Base-by-base conservation (phyloP, 2,888 invertebrate species). In the Sinodicranocentrus sp. region DNA sequence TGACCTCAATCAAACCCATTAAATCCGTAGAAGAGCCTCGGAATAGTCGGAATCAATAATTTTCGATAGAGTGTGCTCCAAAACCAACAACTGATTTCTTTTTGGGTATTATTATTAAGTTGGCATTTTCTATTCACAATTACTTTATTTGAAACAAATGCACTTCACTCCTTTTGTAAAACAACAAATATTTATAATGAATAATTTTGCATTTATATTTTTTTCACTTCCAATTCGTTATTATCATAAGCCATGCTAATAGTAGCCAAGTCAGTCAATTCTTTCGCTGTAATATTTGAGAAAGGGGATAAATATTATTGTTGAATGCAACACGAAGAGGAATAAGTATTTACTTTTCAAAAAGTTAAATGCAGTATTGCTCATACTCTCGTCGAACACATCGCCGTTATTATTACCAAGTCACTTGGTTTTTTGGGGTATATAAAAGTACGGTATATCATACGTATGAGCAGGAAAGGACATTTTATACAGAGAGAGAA, bases 271-370 rank as follows among this genome's bases (percentile, higher is more conserved):
- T 67, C 67, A 63, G 63, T 76, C 67, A 76, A 63, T 67, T 48
- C 76, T 23, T 54, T 48, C 26, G 52, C 48, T 63, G 5, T 10
- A 44, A 44, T 67, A 67, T 72, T 59, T 43, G 21, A 73, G 13
- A 63, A 59, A 17, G 59, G 10, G 65, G 67, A 76, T 67, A 67
- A 76, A 54, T 67, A 76, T 75, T 76, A 76, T 76, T 76, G 54
- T 76, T 76, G 76, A 28, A 67, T 76, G 39, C 76, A 76, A 67
- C 65, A 76, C 48, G 26, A 57, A 10, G 25, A 28, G 26, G 43
- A 71, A 67, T 65, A 54, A 33, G 57, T 57, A 25, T 25, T 25
- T n/a, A n/a, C n/a, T n/a, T 48, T 57, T 57, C 13, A 57, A 57
- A 57, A 63, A 63, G 63, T 63, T 33, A 67, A 67, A 76, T 67